Evolutionary conservation across 1,140 invertebrate species (phyloP), one percentile per base, ranked within the genome.

Genomic region (Hydropsyche tenuis): DNA sequence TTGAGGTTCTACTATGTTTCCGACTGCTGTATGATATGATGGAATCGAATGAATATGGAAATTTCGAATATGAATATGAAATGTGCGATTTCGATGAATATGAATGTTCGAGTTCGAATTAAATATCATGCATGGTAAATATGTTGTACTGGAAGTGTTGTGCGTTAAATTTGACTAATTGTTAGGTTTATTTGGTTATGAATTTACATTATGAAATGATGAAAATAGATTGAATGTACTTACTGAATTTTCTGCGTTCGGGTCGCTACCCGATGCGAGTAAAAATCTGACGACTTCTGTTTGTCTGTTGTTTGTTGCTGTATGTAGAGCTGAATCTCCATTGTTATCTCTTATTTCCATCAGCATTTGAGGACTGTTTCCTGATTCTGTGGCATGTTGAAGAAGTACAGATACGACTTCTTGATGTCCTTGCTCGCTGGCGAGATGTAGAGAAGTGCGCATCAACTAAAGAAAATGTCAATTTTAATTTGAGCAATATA

Each of bases 291-390:
- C 93, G 22, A 95, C 88, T 45, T 86, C 86, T 1, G 89, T 89
- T 80, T 95, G 90, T 79, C 93, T 89, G 79, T 94, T 92, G 76
- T 91, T 89, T 14, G 93, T 92, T 14, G 94, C 93, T 18, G 92
- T 83, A 81, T 96, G 94, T 12, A 96, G 84, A 0, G 94, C 90
- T 0, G 92, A 91, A 78, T 94, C 93, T 14, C 92, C 92, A 42
- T 92, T 89, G 65, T 88, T 85, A 84, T 96, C 94, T 81, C 89
- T 83, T 0, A 87, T 85, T 68, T 89, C 86, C 69, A 87, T 82
- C 51, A 87, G 82, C 0, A 87, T 86, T 7, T 87, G 88, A 37
- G 90, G 84, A 11, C 84, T 78, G 79, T 90, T 83, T 69, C 94
- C 84, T 77, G 89, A 85, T 74, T 90, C 88, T 20, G 89, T 89